A percentile compares a stretch with the other conserved stretches of the same genome.
phyloP scores from a whole-genome alignment of 2,113 vertebrate species.

The Emydocephalus ijimae region DNA sequence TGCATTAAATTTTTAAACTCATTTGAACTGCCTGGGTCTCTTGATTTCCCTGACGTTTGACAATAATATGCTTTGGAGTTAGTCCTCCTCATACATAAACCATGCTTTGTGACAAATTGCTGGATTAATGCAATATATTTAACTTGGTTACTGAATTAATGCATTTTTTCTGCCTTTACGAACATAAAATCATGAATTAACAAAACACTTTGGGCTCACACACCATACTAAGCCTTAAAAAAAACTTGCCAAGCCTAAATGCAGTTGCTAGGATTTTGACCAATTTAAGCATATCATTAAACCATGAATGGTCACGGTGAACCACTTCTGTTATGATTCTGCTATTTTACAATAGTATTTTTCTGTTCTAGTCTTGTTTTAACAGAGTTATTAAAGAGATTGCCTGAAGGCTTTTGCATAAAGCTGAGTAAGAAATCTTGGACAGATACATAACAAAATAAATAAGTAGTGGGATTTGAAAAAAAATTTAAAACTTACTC shows the following conservation, averaged over 20 bases:
- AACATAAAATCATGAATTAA: neutral
- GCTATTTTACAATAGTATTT: neutral
- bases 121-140: neutral
- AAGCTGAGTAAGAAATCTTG: neutral
- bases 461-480: neutral
- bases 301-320: neutral
- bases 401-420: neutral
- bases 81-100: neutral
- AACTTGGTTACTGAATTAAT: neutral
- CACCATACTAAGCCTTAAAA: neutral
- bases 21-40: neutral
- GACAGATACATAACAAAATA: neutral
- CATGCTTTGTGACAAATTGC: neutral
- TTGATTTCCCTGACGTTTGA: neutral
- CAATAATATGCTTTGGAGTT: neutral
- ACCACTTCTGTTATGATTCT: neutral
- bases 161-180: neutral
- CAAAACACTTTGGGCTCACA: neutral
- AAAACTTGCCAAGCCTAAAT: neutral
- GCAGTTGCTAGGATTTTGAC: neutral
- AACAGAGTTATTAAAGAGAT: neutral
- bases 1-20: neutral
- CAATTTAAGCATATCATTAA: neutral
- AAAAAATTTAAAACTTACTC: neutral
- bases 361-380: neutral